Percentiles rank a stretch among this genome's conserved stretches.
These are phyloP conservation scores for Trissolcus basalis DNA, from an alignment of 1,140 invertebrate genomes.

Conservation along the genomic window DNA sequence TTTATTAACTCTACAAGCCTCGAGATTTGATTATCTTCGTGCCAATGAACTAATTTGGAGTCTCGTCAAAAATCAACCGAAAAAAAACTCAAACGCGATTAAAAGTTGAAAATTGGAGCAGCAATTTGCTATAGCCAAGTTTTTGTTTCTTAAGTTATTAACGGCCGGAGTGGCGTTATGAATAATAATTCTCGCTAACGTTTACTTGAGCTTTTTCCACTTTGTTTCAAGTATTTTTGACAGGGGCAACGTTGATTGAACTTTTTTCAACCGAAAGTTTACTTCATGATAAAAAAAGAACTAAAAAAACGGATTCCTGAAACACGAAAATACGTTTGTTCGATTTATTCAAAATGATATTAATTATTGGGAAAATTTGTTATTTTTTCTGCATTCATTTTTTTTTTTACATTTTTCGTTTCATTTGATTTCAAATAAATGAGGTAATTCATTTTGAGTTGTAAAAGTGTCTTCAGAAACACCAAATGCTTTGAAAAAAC, in stretches of 20 bases:
- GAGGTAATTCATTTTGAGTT: no score
- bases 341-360: no score
- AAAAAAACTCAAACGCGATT: slow-evolving; percentile 28
- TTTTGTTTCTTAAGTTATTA: slow-evolving; percentile 50
- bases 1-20: background rate
- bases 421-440: no score
- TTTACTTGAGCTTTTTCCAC: background rate
- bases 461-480: slow-evolving; percentile 22
- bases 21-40: slow-evolving; percentile 3
- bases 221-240: slow-evolving; percentile 30
- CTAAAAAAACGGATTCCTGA: no score
- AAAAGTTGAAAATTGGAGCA: slow-evolving; percentile 47
- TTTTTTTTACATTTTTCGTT: no score
- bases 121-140: slow-evolving; percentile 14
- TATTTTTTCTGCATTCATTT: no score
- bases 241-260: slow-evolving; percentile 6
- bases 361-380: no score
- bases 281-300: no score
- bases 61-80: slow-evolving; percentile 15
- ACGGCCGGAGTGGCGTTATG: slow-evolving; percentile 29
- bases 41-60: slow-evolving; percentile 25
- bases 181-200: slow-evolving; percentile 35
- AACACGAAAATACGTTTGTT: no score
- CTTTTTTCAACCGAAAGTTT: slow-evolving; percentile 7
- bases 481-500: slow-evolving; percentile 28